phyloP scores from a whole-genome alignment of 1,140 invertebrate species.

The Drosophila biarmipes region DNA sequence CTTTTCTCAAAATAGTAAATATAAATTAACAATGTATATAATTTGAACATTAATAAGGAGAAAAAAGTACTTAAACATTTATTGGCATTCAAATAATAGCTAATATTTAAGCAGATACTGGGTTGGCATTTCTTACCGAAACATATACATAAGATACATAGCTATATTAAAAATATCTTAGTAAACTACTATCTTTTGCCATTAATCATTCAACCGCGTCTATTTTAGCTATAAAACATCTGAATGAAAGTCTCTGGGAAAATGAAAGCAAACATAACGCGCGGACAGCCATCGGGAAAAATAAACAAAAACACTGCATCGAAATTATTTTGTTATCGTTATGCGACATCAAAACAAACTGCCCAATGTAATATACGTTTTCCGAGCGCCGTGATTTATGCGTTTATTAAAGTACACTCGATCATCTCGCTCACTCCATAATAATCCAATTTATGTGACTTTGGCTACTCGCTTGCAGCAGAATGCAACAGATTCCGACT shows the following conservation, averaged over 20 bases:
- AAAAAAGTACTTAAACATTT: not conserved
- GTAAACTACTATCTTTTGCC: not conserved
- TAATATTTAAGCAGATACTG: too few relatives aligned
- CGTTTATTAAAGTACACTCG: slow-evolving; percentile 31
- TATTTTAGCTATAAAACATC: slow-evolving; percentile 1
- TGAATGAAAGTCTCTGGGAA: not conserved
- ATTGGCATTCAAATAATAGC: too few relatives aligned
- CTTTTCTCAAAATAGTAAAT: not conserved
- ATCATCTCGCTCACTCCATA: slow-evolving; percentile 10
- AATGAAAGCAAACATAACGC: slow-evolving; percentile 29
- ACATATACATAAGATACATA: too few relatives aligned
- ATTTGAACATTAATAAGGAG: not conserved
- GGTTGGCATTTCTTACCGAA: too few relatives aligned
- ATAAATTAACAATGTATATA: not conserved
- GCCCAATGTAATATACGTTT: slow-evolving; percentile 39
- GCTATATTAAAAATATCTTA: too few relatives aligned
- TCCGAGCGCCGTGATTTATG: slow-evolving; percentile 29
- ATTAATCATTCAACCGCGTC: not conserved
- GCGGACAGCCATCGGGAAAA: slow-evolving; percentile 48
- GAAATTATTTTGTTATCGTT: slow-evolving; percentile 71
- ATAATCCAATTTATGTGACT: slow-evolving; percentile 2
- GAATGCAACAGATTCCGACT: slow-evolving; percentile 23
- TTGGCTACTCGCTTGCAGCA: not conserved
- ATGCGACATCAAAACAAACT: slow-evolving; percentile 57
- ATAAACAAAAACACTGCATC: slow-evolving; percentile 60